Evolutionary conservation across 1,140 invertebrate genomes (phyloP), one percentile per base, ranked within the genome.

Genomic region (Odontomachus brunneus): DNA sequence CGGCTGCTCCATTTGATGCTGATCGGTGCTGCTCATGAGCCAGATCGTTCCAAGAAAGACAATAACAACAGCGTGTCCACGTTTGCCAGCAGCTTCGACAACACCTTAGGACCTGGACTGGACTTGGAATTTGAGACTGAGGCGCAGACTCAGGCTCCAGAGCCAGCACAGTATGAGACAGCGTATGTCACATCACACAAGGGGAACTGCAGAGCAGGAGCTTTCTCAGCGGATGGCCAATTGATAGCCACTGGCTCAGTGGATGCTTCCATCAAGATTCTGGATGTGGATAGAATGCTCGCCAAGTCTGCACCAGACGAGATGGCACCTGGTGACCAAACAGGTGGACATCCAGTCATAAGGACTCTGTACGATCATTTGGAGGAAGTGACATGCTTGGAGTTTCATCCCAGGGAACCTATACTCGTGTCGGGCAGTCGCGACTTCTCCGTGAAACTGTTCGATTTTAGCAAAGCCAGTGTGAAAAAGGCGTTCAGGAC

Each of bases 151-250:
- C 95, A 98, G 51, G 98, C 99, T 0, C 98, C 99, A 0, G 98
- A 99, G 92, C 98, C 98, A 29, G 98, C 98, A 0, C 96, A 98
- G 15, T 99, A 99, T 93, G 99, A 99, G 94, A 99, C 99, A 0
- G 99, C 98, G 2, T 99, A 99, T 93, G 98, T 99, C 0, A 99
- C 99, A 5, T 98, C 98, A 3, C 99, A 99, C 92, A 99, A 99
- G 95, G 98, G 97, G 81, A 97, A 98, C 80, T 99, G 99, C 90
- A 95, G 99, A 75, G 97, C 98, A 1, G 99, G 98, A 17, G 98
- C 98, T 33, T 99, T 99, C 92, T 99, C 98, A 85, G 94, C 95
- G 11, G 98, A 99, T 95, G 99, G 99, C 0, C 97, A 99, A 88
- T 94, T 99, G 0, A 98, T 99, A n/a, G 99, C 99, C 1, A 99